Conservation (phyloP, 2,797 vertebrate genomes). For the Cynopterus sphinx region DNA sequence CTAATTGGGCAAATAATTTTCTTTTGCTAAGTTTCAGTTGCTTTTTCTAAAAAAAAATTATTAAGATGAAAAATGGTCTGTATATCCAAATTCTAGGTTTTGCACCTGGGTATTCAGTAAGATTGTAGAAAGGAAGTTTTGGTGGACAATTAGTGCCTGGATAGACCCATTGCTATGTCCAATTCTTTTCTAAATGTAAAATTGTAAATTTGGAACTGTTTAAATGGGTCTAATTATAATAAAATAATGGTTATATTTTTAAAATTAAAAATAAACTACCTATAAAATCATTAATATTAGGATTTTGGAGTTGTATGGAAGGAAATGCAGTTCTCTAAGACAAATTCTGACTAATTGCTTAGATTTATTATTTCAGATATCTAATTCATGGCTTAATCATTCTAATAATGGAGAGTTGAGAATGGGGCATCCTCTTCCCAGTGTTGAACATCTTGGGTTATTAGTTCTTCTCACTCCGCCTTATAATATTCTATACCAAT, state of each 20-base stretch:
- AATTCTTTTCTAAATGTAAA: slow-evolving; percentile 20
- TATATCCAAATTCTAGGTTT: slow-evolving; percentile 32
- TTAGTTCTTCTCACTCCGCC: background rate
- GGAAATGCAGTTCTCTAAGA: background rate
- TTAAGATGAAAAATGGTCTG: background rate
- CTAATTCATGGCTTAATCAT: background rate
- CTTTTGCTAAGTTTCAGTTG: slow-evolving; percentile 25
- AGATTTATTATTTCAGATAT: background rate
- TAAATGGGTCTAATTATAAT: background rate
- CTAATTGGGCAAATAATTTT: background rate
- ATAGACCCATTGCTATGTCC: background rate
- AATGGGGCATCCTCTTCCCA: background rate
- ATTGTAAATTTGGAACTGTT: background rate
- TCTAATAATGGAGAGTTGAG: background rate
- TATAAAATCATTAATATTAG: background rate
- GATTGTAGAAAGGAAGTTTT: slow-evolving; percentile 15
- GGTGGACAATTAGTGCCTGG: background rate
- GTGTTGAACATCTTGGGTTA: background rate
- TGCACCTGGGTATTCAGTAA: background rate
- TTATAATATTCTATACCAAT: background rate
- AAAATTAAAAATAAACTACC: background rate
- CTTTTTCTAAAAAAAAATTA: slow-evolving; percentile 35
- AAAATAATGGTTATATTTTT: background rate
- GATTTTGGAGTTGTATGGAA: slow-evolving; percentile 10
- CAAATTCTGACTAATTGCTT: background rate